A percentile compares a stretch with the other conserved stretches of the same genome.
Conservation (phyloP, 2,797 vertebrate species). For the Leucoraja ocellata region DNA sequence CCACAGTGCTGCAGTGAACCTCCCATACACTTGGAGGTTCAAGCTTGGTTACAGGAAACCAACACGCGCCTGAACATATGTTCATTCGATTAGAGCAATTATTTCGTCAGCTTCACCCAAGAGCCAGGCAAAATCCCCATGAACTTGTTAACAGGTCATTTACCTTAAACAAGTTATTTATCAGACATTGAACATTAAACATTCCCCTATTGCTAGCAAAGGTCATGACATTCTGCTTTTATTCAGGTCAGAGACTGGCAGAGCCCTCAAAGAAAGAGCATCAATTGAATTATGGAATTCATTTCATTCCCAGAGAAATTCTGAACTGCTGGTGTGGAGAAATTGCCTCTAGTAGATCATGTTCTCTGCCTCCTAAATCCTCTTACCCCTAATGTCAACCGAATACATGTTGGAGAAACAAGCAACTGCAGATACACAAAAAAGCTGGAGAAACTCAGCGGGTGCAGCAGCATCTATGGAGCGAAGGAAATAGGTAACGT, state of each 20-base stretch:
- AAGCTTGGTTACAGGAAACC: background rate
- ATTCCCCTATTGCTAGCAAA: background rate
- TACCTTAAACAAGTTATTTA: background rate
- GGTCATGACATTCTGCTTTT: background rate
- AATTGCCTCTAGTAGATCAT: too few species aligned
- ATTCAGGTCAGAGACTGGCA: background rate
- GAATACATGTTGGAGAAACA: too few species aligned
- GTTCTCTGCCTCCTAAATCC: too few species aligned
- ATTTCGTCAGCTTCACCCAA: background rate
- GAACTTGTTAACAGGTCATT: background rate
- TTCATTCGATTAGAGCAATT: background rate
- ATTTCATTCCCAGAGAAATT: background rate
- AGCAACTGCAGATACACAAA: too few species aligned
- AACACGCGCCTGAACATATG: background rate
- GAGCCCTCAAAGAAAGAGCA: background rate
- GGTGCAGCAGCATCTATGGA: too few species aligned
- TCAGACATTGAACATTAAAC: background rate
- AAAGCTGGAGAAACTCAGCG: too few species aligned
- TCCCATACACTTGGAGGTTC: background rate
- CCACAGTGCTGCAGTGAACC: background rate
- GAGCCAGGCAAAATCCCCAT: background rate
- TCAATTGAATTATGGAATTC: background rate
- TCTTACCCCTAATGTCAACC: too few species aligned
- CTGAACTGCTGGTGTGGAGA: background rate
- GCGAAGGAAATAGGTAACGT: too few species aligned